These are phyloP conservation scores for Gymnothorax reevesii DNA, from an alignment of 2,797 vertebrate genomes.

Conservation along the genomic window DNA sequence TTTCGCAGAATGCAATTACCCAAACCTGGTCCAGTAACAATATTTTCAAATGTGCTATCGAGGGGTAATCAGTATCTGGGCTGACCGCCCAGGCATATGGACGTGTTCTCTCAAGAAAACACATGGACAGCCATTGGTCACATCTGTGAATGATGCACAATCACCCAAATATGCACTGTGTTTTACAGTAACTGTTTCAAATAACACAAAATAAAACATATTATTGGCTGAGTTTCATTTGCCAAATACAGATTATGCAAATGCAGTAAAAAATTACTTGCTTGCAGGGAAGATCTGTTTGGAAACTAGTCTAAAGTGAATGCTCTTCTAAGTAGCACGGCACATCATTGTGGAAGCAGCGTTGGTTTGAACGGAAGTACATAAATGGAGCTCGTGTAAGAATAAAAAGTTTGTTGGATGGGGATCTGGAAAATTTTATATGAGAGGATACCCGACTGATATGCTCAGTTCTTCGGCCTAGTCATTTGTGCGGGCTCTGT, in stretches of 20 bases:
- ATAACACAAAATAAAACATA: neutral
- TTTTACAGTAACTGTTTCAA: neutral
- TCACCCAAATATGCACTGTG: neutral
- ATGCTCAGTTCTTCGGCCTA: constrained; percentile 40
- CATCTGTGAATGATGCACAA: neutral
- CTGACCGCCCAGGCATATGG: constrained; percentile 18
- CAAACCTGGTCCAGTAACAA: constrained; percentile 24
- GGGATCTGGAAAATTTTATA: constrained; percentile 54
- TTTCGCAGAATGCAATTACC: constrained; percentile 39
- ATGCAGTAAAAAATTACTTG: neutral
- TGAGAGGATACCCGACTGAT: constrained; percentile 54
- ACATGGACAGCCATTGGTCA: neutral
- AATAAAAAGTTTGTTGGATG: constrained; percentile 37
- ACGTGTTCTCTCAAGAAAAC: constrained; percentile 18
- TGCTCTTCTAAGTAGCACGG: neutral
- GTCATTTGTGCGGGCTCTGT: constrained; percentile 47
- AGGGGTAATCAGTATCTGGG: constrained; percentile 1
- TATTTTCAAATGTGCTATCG: constrained; percentile 12
- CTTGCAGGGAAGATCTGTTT: neutral
- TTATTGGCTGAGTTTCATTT: neutral
- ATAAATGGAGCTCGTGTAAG: constrained; percentile 31
- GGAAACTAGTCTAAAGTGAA: neutral
- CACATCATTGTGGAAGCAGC: neutral
- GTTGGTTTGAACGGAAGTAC: constrained; percentile 25
- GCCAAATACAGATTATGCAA: neutral